Base-by-base conservation (phyloP, 1,140 invertebrate genomes). In the Hyphantria cunea region DNA sequence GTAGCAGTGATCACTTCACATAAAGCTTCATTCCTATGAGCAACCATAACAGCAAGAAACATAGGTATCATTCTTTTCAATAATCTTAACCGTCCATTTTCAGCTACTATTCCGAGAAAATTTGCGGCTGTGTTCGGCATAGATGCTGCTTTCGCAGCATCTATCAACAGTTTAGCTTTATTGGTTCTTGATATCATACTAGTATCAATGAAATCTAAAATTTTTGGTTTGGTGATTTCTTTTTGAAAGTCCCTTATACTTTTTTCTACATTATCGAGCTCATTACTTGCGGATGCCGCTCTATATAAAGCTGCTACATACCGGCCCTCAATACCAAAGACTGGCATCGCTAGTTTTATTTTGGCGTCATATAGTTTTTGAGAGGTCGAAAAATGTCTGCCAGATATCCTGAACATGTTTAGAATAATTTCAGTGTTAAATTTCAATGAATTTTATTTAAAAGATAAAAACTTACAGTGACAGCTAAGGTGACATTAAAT, bases 271-370 rank as follows among this genome's bases (percentile, higher is more conserved):
- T 91, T 91, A 70, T 98, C 96, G 52, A 99, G 84, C 71, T 96
- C 93, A 60, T 98, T 98, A 86, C 96, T 91, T 91, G 99, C 98
- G 11, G 92, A 91, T 3, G 97, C 98, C 51, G 98, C 98, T 61
- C 98, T 98, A 76, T 96, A 99, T 14, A 99, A 89, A 6, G 98
- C 98, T 42, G 95, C 94, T 8, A 98, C 98, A 93, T 99, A 99
- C 64, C 98, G 94, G 34, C 98, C 98, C 86, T 99, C 97, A 25
- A 82, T 48, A 31, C 83, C 85, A 6, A 41, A 12, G 13, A 60
- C 15, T 13, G 34, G 12, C 39, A 44, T 17, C 31, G 8, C n/a
- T 42, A 56, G 3, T 14, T 47, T 52, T 10, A 12, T 5, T 25
- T 25, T 45, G 6, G 8, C 10, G 8, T 39, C n/a, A 39, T 39